Percentiles rank a stretch among this genome's conserved stretches.
Evolutionary conservation across 2,113 vertebrate genomes (phyloP).

Genomic region (Engraulis encrasicolus): DNA sequence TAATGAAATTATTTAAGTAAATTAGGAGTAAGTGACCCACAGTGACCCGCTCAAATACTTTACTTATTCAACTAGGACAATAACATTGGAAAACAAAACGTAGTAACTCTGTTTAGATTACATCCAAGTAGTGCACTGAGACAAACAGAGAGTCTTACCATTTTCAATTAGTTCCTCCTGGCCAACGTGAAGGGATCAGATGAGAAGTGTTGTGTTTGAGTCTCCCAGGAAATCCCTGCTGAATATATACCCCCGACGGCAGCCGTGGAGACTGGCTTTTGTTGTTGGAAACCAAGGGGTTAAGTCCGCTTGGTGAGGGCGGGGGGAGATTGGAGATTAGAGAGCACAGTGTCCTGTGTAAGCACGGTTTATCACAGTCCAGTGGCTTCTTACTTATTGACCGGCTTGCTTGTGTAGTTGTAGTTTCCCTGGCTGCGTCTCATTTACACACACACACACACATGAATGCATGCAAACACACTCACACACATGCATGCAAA

Average conservation of each 20-base stretch:
- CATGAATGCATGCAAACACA: background rate
- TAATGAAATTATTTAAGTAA: background rate
- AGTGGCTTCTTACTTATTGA: slow-evolving; percentile 25
- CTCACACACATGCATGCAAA: background rate
- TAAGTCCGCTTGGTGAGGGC: slow-evolving; percentile 35
- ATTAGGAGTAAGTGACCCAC: background rate
- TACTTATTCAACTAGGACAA: background rate
- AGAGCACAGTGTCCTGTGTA: slow-evolving; percentile 33
- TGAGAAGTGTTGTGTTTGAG: slow-evolving; percentile 40
- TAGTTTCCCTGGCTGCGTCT: background rate
- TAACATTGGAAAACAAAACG: too few relatives aligned
- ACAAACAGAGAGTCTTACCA: slow-evolving; percentile 52
- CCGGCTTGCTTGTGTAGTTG: too few relatives aligned
- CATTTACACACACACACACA: background rate
- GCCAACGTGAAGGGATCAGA: slow-evolving; percentile 30
- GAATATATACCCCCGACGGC: slow-evolving; percentile 44
- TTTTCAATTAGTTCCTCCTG: slow-evolving; percentile 41
- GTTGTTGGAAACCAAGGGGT: slow-evolving; percentile 53
- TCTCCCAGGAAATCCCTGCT: slow-evolving; percentile 17
- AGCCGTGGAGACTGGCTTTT: slow-evolving; percentile 48
- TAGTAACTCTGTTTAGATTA: too few relatives aligned
- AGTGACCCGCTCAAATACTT: background rate
- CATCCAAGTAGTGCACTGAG: too few relatives aligned
- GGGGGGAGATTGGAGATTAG: slow-evolving; percentile 29
- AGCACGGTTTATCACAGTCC: slow-evolving; percentile 40